These are phyloP conservation scores for Ophiothrix spiculata DNA, from an alignment of 35 echinoderm and acorn worm genomes.

Conservation along the genomic window DNA sequence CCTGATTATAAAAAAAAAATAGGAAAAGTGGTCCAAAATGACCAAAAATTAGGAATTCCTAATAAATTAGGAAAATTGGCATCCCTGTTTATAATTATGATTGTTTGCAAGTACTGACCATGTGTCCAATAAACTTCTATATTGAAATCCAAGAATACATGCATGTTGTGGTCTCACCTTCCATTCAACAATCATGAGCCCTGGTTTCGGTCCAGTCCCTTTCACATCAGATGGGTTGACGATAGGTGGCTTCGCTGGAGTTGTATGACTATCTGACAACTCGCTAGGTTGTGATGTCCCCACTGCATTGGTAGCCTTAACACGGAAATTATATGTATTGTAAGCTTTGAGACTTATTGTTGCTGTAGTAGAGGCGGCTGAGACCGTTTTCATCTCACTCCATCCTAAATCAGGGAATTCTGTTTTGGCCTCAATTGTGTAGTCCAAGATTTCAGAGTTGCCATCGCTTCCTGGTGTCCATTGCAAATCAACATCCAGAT, in stretches of 20 bases:
- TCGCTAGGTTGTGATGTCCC: not conserved
- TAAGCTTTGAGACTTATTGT: not conserved
- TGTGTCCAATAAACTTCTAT: too few species aligned
- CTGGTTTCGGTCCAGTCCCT: not conserved
- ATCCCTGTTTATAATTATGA: too few species aligned
- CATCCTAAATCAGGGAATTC: not conserved
- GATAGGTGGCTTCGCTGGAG: not conserved
- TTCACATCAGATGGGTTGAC: not conserved
- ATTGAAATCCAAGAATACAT: too few species aligned
- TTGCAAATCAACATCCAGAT: not conserved
- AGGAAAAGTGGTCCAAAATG: too few species aligned
- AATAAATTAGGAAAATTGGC: too few species aligned
- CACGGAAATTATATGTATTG: not conserved
- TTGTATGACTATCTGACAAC: not conserved
- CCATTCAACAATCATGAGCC: not conserved
- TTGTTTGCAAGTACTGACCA: too few species aligned
- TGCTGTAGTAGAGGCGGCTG: not conserved
- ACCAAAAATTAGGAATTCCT: too few species aligned
- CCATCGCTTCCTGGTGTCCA: not conserved
- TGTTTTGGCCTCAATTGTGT: not conserved
- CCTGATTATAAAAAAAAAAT: too few species aligned
- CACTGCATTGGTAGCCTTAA: not conserved
- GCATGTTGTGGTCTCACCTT: not conserved
- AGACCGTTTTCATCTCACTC: not conserved
- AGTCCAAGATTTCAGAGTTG: not conserved